phyloP scores from a whole-genome alignment of 2,888 invertebrate species.

The Dryobotodes eremita region DNA sequence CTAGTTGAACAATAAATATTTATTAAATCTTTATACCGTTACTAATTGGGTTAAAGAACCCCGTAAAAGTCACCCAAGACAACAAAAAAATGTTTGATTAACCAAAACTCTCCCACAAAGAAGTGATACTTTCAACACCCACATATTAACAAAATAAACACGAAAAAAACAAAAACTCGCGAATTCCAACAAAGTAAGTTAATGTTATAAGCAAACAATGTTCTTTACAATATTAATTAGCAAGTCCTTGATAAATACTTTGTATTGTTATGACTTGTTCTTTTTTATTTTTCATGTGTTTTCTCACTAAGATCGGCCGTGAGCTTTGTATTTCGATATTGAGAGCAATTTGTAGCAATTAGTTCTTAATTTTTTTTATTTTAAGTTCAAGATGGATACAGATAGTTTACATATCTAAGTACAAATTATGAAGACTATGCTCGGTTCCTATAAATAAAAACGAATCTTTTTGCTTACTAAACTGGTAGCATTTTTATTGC shows the following conservation, averaged over 20 bases:
- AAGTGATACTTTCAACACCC: constrained; percentile 62
- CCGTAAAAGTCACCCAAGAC: neutral
- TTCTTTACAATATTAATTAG: constrained; percentile 54
- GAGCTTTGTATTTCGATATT: neutral
- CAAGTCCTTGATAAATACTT: constrained; percentile 46
- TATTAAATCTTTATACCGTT: neutral
- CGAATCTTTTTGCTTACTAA: no score
- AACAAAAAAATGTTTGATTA: constrained; percentile 15
- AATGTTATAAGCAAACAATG: constrained; percentile 29
- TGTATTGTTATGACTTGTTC: constrained; percentile 7
- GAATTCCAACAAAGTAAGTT: constrained; percentile 55
- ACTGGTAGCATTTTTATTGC: no score
- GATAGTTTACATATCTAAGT: no score
- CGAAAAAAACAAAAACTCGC: constrained; percentile 51
- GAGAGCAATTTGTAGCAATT: neutral
- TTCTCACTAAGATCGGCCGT: neutral
- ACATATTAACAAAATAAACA: constrained; percentile 55
- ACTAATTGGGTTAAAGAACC: neutral
- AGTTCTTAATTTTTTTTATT: neutral
- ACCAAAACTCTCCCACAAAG: constrained; percentile 18
- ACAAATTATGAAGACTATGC: no score
- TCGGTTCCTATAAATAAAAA: no score
- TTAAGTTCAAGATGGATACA: no score
- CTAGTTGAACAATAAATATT: no score
- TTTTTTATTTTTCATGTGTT: neutral